Conservation (phyloP, 2,113 vertebrate genomes). For the Apodemus sylvaticus region DNA sequence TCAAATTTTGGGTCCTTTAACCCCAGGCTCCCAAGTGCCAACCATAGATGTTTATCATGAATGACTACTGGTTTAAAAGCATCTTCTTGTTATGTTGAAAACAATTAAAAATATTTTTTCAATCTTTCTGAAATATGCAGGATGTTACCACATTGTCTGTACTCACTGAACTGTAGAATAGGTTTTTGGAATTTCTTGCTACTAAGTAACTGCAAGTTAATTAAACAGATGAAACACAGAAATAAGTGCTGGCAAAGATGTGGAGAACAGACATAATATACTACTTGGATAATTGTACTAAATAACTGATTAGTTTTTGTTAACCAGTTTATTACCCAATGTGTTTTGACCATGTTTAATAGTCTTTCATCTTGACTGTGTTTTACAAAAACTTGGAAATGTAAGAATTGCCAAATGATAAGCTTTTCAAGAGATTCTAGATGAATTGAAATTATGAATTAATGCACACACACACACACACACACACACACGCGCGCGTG, state of each 20-base stretch:
- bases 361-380: background rate
- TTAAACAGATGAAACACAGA: background rate
- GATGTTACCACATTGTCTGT: background rate
- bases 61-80: background rate
- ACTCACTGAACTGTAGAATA: background rate
- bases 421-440: slow-evolving; percentile 1
- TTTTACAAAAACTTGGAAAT: slow-evolving; percentile 11
- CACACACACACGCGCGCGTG: background rate
- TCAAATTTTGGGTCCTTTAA: background rate
- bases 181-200: background rate
- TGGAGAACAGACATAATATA: background rate
- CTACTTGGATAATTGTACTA: background rate
- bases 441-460: slow-evolving; percentile 7
- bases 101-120: background rate
- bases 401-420: background rate
- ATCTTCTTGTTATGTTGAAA: background rate
- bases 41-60: background rate
- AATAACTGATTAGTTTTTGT: background rate
- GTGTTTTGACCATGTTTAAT: background rate
- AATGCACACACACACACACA: background rate
- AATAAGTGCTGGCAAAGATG: background rate
- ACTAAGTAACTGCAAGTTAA: background rate
- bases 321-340: background rate
- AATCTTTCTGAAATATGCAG: background rate
- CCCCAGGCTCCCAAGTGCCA: background rate